A percentile compares a stretch with the other conserved stretches of the same genome.
phyloP scores from a whole-genome alignment of 2,113 vertebrate genomes.

The Embiotoca jacksoni region DNA sequence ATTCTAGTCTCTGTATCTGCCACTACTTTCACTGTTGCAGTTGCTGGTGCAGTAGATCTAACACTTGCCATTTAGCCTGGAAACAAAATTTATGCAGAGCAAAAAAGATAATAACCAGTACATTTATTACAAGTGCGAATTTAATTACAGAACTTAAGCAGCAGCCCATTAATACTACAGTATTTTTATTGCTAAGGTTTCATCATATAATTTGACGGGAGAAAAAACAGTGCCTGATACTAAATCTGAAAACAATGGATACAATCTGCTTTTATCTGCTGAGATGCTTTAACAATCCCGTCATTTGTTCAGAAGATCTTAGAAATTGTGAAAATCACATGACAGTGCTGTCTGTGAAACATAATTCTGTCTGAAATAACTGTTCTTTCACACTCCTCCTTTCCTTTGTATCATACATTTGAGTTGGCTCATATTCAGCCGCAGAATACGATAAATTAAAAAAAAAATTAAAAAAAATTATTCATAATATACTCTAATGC shows the following conservation, averaged over 20 bases:
- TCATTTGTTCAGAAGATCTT: slow-evolving; percentile 62
- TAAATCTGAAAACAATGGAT: slow-evolving; percentile 35
- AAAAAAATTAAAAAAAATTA: not conserved
- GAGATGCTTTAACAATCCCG: slow-evolving; percentile 52
- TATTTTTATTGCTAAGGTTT: slow-evolving; percentile 32
- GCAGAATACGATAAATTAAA: not conserved
- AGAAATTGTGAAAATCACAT: slow-evolving; percentile 50
- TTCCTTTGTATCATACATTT: slow-evolving; percentile 9
- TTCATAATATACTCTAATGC: not conserved
- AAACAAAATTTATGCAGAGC: slow-evolving; percentile 39
- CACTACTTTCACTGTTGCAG: slow-evolving; percentile 13
- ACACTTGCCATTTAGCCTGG: slow-evolving; percentile 26
- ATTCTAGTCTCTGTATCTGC: not conserved
- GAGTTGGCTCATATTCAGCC: slow-evolving; percentile 1
- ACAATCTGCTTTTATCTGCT: slow-evolving; percentile 53
- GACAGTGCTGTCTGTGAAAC: slow-evolving; percentile 53
- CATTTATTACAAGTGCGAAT: slow-evolving; percentile 54
- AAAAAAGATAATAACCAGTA: slow-evolving; percentile 42
- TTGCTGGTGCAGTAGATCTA: slow-evolving; percentile 23
- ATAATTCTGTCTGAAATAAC: slow-evolving; percentile 52
- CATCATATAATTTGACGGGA: slow-evolving; percentile 29
- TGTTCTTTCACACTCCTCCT: slow-evolving; percentile 29
- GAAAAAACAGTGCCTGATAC: not conserved
- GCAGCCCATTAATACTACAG: slow-evolving; percentile 4
- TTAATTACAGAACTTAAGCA: slow-evolving; percentile 52